Percentiles rank a stretch among this genome's conserved stretches.
Conservation (phyloP, 2,113 vertebrate genomes). For the Equus przewalskii region DNA sequence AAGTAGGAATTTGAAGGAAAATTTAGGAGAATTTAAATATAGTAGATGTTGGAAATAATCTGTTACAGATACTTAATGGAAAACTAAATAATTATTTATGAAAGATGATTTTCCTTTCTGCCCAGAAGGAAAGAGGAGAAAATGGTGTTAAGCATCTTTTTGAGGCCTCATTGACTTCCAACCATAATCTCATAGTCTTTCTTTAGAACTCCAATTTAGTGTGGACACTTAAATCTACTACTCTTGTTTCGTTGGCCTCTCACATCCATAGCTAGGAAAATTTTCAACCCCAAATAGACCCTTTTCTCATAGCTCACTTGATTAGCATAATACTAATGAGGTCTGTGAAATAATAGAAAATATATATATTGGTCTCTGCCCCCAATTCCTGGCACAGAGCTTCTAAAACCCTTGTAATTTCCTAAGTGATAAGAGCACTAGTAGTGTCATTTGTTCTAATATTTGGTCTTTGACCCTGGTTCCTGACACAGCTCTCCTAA, state of each 20-base stretch:
- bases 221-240: neutral
- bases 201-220: neutral
- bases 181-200: neutral
- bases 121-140: neutral
- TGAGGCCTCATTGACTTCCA: neutral
- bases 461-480: neutral
- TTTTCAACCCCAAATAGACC: neutral
- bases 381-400: neutral
- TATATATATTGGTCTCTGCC: neutral
- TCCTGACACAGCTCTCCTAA: neutral
- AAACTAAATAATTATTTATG: slow-evolving; percentile 6
- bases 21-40: slow-evolving; percentile 21
- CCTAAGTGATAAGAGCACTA: neutral
- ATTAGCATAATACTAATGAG: neutral
- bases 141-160: neutral
- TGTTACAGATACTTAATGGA: neutral
- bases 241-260: neutral
- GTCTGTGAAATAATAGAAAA: neutral
- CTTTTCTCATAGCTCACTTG: neutral
- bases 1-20: neutral
- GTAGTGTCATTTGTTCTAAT: neutral
- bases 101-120: neutral
- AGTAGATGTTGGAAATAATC: neutral
- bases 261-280: neutral
- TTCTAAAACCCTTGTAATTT: neutral